These are phyloP conservation scores for Rhynchotus rufescens DNA, from an alignment of 2,797 vertebrate species.

Conservation along the genomic window DNA sequence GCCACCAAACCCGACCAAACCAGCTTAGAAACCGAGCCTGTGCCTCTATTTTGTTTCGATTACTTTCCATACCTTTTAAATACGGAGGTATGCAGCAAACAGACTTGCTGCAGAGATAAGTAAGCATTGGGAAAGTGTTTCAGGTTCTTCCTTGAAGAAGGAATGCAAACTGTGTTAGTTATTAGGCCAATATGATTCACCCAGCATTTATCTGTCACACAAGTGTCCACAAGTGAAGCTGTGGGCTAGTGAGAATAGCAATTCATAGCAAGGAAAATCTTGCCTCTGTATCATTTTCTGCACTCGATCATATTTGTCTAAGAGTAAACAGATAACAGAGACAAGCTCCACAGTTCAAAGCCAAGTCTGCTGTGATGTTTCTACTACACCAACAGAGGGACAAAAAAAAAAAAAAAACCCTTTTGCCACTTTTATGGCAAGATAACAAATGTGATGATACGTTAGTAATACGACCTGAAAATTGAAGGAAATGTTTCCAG, in stretches of 20 bases:
- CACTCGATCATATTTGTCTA: background rate
- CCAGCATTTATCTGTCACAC: too few relatives aligned
- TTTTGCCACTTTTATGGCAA: background rate
- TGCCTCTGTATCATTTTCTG: background rate
- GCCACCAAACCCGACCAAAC: background rate
- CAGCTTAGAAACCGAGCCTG: background rate
- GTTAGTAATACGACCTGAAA: background rate
- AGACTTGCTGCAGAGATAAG: background rate
- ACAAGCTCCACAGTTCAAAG: background rate
- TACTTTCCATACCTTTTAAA: background rate
- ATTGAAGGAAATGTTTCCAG: background rate
- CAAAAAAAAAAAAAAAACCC: fast-evolving
- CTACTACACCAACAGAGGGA: background rate
- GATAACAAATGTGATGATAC: background rate
- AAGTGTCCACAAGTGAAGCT: background rate
- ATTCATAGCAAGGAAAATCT: background rate
- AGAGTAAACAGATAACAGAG: background rate
- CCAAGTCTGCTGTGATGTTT: background rate
- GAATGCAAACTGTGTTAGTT: background rate
- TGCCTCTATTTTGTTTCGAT: background rate
- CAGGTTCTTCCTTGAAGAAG: background rate
- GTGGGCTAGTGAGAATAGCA: background rate
- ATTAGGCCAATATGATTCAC: background rate
- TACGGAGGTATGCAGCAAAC: background rate
- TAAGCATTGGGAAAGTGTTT: background rate